Evolutionary conservation across 1,140 invertebrate species (phyloP), one percentile per base, ranked within the genome.

Genomic region (Formica exsecta): DNA sequence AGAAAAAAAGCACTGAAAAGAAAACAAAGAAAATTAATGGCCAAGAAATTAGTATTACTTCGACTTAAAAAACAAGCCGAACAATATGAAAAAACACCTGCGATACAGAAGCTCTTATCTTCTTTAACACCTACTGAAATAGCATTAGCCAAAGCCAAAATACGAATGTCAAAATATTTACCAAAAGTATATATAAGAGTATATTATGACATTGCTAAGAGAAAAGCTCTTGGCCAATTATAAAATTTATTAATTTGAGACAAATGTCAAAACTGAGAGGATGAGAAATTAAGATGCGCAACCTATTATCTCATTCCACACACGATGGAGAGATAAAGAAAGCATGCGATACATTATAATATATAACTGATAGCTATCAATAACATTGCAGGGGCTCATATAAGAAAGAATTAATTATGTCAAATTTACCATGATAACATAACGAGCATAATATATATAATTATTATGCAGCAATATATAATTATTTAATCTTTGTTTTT

Each of bases 21-120:
- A 16, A 74, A 74, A 62, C 79, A 1, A 83, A 6, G 9, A 19
- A 81, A 25, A 36, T n/a, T 74, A 16, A 48, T 13, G 3, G 7
- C 41, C 1, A 3, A 11, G 13, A 38, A 48, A 0, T 71, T 59
- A 0, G 16, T 11, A 38, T 13, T 81, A 3, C 6, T 44, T 9
- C 68, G 36, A 74, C 11, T 16, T 22, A 83, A 74, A 22, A 29
- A 48, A 61, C 79, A 83, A 44, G 79, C 68, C 2, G 71, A 74
- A 5, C 54, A 32, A 19, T 83, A 83, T 0, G 68, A 73, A 16
- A 83, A 61, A 48, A 74, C 79, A 11, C 29, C 79, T 44, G 48
- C 79, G 3, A 83, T 83, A 74, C 79, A 74, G 36, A 83, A 61
- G n/a, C 5, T 83, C 1, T n/a, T 83, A 8, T 83, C 79, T 16